Evolutionary conservation across 2,797 vertebrate genomes (phyloP), one percentile per base, ranked within the genome.

Genomic region (Oryzias sinensis): DNA sequence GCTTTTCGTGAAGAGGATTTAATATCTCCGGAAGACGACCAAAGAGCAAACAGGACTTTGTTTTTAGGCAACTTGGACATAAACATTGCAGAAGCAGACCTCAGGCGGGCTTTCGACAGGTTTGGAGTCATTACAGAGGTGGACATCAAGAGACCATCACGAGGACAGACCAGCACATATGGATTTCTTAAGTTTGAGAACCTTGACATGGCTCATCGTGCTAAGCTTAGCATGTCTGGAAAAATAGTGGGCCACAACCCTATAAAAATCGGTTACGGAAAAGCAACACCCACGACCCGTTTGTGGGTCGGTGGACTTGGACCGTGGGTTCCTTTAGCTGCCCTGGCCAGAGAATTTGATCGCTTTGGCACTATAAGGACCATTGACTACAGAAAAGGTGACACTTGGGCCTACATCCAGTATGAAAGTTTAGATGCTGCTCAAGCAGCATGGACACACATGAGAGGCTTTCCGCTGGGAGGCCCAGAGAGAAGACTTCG

Each of bases 161-260:
- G 95, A 0, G 97, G 96, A 43, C 97, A 98, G 79, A 94, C 92
- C 67, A 97, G 95, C 79, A 98, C 97, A 0, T 99, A 98, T 43
- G 97, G 97, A 48, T 99, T 99, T 84, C 90, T 99, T 50, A 99
- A 99, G 64, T 99, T 96, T 88, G 96, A 99, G 82, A 99, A 99
- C 60, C 90, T 99, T 63, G 97, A 99, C 88, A 99, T 99, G 97
- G 97, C 97, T 0, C 97, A 99, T 66, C 88, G 96, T 16, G 97
- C 97, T 61, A 99, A 99, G 66, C 74, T 98, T 27, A 97, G 93
- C 53, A 99, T 99, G 97, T 97, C 97, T 5, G 97, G 96, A 37
- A 99, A 99, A 87, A 93, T 96, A 67, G 94, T 99, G 6, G 94
- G 97, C 29, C 91, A 93, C 16, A 98, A 99, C 74, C 92, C 94